phyloP scores from a whole-genome alignment of 2,797 vertebrate species.

The Trachops cirrhosus region DNA sequence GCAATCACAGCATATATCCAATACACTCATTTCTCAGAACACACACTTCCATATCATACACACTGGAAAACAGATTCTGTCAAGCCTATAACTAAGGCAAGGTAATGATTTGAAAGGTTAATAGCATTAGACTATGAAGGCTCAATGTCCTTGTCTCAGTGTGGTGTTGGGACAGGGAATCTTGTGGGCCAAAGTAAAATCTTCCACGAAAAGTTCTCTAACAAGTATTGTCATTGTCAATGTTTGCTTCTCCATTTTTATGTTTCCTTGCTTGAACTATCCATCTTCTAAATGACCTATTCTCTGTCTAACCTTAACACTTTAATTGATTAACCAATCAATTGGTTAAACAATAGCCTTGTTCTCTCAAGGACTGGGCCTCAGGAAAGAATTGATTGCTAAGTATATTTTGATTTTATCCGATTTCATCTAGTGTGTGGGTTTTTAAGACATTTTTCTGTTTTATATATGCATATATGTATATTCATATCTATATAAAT shows the following conservation, averaged over 20 bases:
- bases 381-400: not conserved
- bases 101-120: not conserved
- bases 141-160: not conserved
- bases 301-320: not conserved
- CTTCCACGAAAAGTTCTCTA: not conserved
- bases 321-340: not conserved
- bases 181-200: not conserved
- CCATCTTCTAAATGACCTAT: not conserved
- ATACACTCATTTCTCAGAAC: not conserved
- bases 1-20: not conserved
- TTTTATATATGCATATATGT: not conserved
- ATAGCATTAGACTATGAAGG: not conserved
- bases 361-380: not conserved
- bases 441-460: not conserved
- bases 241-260: not conserved
- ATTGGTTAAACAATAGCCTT: not conserved
- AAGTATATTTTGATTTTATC: not conserved
- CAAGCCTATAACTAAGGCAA: not conserved
- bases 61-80: not conserved
- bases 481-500: not conserved
- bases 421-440: not conserved
- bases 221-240: not conserved
- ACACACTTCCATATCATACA: not conserved
- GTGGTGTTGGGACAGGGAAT: not conserved
- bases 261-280: not conserved